Percentiles rank a stretch among this genome's conserved stretches.
phyloP scores from a whole-genome alignment of 2,797 vertebrate genomes.

The Spinus olivaceus region DNA sequence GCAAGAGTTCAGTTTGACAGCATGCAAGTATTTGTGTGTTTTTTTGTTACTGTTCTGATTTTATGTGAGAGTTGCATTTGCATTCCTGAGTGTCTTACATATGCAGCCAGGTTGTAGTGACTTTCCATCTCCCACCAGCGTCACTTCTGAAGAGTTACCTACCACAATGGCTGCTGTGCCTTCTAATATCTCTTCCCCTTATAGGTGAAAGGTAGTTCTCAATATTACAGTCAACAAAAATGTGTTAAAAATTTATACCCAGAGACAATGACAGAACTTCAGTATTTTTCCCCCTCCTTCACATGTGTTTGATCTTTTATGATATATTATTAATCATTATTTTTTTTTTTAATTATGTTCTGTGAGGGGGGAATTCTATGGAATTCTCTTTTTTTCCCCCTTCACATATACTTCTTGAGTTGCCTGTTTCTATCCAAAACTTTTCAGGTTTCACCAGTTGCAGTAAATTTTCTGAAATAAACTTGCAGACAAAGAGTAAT shows the following conservation, averaged over 20 bases:
- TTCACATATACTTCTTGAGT: not conserved
- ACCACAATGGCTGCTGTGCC: not conserved
- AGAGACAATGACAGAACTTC: not conserved
- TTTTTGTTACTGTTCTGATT: not conserved
- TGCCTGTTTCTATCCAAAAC: not conserved
- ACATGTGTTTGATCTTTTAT: not conserved
- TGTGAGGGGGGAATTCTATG: rapidly evolving
- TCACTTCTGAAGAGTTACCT: not conserved
- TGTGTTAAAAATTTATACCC: not conserved
- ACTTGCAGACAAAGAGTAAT: not conserved
- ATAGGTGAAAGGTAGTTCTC: not conserved
- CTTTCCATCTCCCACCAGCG: not conserved
- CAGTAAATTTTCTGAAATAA: not conserved
- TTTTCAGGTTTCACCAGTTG: not conserved
- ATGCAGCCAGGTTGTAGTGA: not conserved
- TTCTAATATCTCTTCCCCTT: not conserved
- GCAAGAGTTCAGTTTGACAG: not conserved
- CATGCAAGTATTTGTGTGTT: not conserved
- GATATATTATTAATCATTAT: not conserved
- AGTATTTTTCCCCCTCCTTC: not conserved
- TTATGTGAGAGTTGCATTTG: not conserved
- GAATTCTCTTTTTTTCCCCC: not conserved
- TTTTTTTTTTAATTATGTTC: not conserved
- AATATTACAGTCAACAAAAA: not conserved
- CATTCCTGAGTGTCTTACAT: not conserved